Evolutionary conservation across 2,888 invertebrate species (phyloP).

Genomic region (Biston betularia): DNA sequence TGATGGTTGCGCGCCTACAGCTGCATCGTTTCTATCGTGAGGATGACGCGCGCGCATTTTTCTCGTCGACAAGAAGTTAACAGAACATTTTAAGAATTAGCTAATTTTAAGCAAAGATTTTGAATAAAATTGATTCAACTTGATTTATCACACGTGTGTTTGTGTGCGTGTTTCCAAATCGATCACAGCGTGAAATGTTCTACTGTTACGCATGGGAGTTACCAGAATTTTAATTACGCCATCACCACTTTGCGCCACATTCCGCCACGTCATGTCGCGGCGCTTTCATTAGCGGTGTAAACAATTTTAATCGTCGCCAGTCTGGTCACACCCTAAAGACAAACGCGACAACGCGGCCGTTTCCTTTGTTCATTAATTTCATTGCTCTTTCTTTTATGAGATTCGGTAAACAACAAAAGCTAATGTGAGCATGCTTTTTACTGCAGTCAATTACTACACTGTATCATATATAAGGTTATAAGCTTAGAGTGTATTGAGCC

Average conservation of each 20-base stretch:
- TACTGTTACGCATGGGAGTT: constrained; percentile 31
- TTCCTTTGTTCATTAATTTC: constrained; percentile 29
- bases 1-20: too few relatives aligned
- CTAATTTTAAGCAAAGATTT: too few relatives aligned
- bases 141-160: neutral
- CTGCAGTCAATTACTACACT: too few relatives aligned
- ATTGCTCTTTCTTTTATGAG: constrained; percentile 17
- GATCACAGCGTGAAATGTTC: neutral
- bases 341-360: constrained; percentile 43
- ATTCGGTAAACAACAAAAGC: neutral
- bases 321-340: constrained; percentile 64
- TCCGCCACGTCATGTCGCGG: constrained; percentile 66
- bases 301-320: constrained; percentile 75
- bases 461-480: too few relatives aligned
- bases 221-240: constrained; percentile 67
- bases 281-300: constrained; percentile 78
- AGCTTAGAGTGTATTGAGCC: too few relatives aligned
- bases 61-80: too few relatives aligned
- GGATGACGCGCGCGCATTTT: too few relatives aligned
- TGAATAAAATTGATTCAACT: too few relatives aligned
- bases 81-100: too few relatives aligned
- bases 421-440: too few relatives aligned
- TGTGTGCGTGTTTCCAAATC: neutral
- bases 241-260: constrained; percentile 52
- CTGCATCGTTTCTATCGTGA: too few relatives aligned